A percentile compares a stretch with the other conserved stretches of the same genome.
These are phyloP conservation scores for Lepisosteus osseus DNA, from an alignment of 2,113 vertebrate species.

Conservation along the genomic window DNA sequence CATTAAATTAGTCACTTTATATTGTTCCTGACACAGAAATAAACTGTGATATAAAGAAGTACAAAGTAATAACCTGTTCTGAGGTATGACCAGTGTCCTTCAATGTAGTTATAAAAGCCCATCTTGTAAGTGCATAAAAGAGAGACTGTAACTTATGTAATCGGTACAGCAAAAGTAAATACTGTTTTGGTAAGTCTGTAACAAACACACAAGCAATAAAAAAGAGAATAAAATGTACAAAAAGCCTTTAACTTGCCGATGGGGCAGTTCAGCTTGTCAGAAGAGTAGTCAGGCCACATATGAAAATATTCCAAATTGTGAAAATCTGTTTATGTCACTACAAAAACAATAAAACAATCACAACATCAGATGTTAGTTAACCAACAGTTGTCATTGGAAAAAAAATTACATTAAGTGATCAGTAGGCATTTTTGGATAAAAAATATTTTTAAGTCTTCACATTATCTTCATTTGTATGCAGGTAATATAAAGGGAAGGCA, in stretches of 20 bases:
- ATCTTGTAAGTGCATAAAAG: background rate
- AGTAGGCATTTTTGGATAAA: constrained; percentile 68
- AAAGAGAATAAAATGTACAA: background rate
- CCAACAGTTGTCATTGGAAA: constrained; percentile 41
- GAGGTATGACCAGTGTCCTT: constrained; percentile 23
- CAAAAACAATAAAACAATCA: constrained; percentile 19
- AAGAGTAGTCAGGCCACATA: constrained; percentile 16
- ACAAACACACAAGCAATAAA: background rate
- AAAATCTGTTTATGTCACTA: constrained; percentile 21
- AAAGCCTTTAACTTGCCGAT: background rate
- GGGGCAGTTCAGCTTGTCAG: constrained; percentile 25
- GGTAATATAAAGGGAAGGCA: constrained; percentile 49
- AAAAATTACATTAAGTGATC: constrained; percentile 52
- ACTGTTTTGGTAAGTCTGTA: constrained; percentile 18
- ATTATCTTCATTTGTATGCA: constrained; percentile 69
- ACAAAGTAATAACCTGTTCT: constrained; percentile 6
- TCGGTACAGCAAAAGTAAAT: constrained; percentile 5
- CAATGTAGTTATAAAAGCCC: constrained; percentile 3
- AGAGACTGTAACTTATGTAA: background rate
- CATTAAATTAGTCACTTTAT: too few species aligned
- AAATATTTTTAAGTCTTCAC: constrained; percentile 63
- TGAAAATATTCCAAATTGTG: constrained; percentile 27
- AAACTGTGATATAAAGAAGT: background rate
- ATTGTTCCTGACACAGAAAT: background rate
- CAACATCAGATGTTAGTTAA: constrained; percentile 34